Percentiles rank a stretch among this genome's conserved stretches.
These are phyloP conservation scores for Danio choprae DNA, from an alignment of 2,797 vertebrate species.

Conservation along the genomic window DNA sequence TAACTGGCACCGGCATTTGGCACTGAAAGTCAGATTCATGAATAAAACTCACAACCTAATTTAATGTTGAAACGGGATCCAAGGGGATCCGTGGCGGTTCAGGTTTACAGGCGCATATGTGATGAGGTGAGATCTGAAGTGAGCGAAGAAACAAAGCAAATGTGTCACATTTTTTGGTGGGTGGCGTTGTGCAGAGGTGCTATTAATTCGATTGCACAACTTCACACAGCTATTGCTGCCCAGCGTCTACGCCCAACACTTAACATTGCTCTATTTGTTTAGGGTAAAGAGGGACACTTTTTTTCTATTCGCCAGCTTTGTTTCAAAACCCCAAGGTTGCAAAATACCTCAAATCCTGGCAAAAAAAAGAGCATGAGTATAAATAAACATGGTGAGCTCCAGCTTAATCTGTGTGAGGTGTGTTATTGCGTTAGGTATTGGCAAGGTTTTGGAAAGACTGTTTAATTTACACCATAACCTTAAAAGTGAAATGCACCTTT, in stretches of 20 bases:
- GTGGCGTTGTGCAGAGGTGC: constrained; percentile 19
- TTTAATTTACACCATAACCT: not conserved
- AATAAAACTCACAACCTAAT: constrained; percentile 16
- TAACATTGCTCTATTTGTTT: constrained; percentile 42
- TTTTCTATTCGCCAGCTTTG: constrained; percentile 11
- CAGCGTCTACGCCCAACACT: constrained; percentile 44
- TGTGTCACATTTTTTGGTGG: constrained; percentile 1
- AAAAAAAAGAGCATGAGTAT: constrained; percentile 5
- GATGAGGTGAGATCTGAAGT: constrained; percentile 11
- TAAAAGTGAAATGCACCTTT: constrained; percentile 24
- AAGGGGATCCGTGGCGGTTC: constrained; percentile 13
- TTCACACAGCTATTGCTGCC: constrained; percentile 20
- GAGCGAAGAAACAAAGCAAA: not conserved
- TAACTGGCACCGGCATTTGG: constrained; percentile 22
- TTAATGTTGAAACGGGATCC: constrained; percentile 12
- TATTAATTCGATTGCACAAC: constrained; percentile 28
- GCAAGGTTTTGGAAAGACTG: not conserved
- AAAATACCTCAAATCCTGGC: constrained; percentile 23
- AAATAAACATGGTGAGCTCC: constrained; percentile 4
- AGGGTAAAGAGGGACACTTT: constrained; percentile 13
- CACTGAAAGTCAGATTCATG: constrained; percentile 6
- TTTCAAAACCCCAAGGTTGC: constrained; percentile 45
- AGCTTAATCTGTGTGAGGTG: constrained; percentile 5
- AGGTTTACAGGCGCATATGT: constrained; percentile 4
- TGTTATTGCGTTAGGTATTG: constrained; percentile 7